Conservation (phyloP, 2,888 invertebrate species). For the Muscina levida region DNA sequence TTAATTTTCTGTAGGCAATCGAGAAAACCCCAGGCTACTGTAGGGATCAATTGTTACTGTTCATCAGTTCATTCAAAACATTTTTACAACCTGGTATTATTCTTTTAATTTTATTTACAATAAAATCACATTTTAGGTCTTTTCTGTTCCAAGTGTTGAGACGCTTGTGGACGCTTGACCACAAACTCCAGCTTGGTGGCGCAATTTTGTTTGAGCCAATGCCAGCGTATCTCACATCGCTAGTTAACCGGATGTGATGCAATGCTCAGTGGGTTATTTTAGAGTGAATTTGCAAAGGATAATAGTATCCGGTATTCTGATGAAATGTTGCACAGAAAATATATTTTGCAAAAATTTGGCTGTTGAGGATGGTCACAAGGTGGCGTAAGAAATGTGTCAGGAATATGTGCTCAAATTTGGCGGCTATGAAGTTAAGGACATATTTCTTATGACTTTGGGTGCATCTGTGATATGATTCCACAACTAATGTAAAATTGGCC, state of each 20-base stretch:
- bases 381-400: no score
- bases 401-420: no score
- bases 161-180: conserved; percentile 13
- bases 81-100: conserved; percentile 30
- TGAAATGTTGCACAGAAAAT: not conserved
- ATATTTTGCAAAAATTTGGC: conserved; percentile 29
- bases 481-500: no score
- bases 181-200: conserved; percentile 18
- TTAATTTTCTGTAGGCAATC: not conserved
- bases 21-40: conserved; percentile 1
- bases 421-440: no score
- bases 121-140: no score
- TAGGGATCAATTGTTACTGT: not conserved
- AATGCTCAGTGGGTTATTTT: conserved; percentile 35
- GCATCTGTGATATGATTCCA: no score
- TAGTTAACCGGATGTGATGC: conserved; percentile 27
- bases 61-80: conserved; percentile 4
- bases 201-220: conserved; percentile 1
- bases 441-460: no score
- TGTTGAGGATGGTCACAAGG: not conserved
- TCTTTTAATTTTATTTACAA: conserved; percentile 6
- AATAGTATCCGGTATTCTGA: conserved; percentile 31
- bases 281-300: conserved; percentile 3
- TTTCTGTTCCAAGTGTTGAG: not conserved
- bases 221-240: not conserved